Evolutionary conservation across 53 echinoderm and acorn worm genomes (phyloP).

Genomic region (Henricia sp.): DNA sequence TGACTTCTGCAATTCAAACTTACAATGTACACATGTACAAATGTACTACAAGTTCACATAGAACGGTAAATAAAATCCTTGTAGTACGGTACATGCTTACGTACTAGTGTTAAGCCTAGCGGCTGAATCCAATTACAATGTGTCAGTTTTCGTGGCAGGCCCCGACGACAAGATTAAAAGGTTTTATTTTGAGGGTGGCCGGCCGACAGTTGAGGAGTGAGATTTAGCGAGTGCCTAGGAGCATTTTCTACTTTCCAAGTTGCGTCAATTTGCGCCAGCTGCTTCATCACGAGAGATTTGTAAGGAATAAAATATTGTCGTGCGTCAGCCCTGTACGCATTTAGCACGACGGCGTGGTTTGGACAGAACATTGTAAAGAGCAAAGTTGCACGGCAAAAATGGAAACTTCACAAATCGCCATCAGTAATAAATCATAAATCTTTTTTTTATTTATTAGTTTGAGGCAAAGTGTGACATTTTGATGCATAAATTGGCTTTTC

Average conservation of each 20-base stretch:
- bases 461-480: too few species aligned
- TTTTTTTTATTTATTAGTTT: too few species aligned
- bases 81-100: background rate
- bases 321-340: too few species aligned
- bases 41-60: too few species aligned
- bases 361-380: too few species aligned
- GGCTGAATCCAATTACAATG: conserved; percentile 52
- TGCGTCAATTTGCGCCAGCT: background rate
- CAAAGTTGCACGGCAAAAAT: too few species aligned
- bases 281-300: background rate
- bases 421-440: too few species aligned
- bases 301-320: background rate
- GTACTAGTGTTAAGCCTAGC: background rate
- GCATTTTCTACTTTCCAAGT: conserved; percentile 5
- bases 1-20: too few species aligned
- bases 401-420: too few species aligned
- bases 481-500: too few species aligned
- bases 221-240: background rate
- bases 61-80: background rate
- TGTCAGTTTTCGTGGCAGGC: conserved; percentile 5
- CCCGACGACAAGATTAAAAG: conserved; percentile 7
- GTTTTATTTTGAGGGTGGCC: conserved; percentile 3
- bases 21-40: background rate
- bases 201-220: background rate
- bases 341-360: too few species aligned